Percentiles rank a stretch among this genome's conserved stretches.
Evolutionary conservation across 2,888 invertebrate genomes (phyloP).

Genomic region (Dione vanillae): DNA sequence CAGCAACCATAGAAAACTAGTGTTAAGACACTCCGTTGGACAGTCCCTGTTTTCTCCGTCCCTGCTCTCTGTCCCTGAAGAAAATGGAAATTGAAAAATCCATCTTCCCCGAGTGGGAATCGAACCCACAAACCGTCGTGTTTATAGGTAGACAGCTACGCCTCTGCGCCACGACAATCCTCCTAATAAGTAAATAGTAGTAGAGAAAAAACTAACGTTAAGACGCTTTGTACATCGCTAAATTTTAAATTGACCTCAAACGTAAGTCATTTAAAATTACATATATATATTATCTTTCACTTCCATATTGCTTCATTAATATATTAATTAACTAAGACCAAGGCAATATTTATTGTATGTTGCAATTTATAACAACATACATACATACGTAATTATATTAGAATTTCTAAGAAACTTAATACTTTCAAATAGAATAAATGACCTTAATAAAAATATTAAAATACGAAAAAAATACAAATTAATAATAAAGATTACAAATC

Average conservation of each 20-base stretch:
- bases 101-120: no score
- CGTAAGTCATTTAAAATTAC: conserved; percentile 9
- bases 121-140: no score
- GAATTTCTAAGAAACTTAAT: conserved; percentile 10
- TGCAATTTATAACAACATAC: neutral
- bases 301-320: neutral
- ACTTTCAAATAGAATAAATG: conserved; percentile 9
- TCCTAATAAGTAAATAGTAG: no score
- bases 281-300: neutral
- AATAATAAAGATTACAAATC: conserved; percentile 7
- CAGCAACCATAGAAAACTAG: no score
- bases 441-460: conserved; percentile 15
- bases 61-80: no score
- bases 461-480: neutral
- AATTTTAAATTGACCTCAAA: neutral
- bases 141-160: no score
- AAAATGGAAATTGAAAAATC: no score
- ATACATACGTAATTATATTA: neutral
- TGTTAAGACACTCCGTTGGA: no score
- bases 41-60: no score
- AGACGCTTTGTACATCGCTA: neutral
- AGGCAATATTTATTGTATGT: conserved; percentile 13
- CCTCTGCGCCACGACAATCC: no score
- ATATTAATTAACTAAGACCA: neutral
- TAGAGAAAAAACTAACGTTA: no score